A percentile compares a stretch with the other conserved stretches of the same genome.
Evolutionary conservation across 2,113 vertebrate species (phyloP).

Genomic region (Strigops habroptila): DNA sequence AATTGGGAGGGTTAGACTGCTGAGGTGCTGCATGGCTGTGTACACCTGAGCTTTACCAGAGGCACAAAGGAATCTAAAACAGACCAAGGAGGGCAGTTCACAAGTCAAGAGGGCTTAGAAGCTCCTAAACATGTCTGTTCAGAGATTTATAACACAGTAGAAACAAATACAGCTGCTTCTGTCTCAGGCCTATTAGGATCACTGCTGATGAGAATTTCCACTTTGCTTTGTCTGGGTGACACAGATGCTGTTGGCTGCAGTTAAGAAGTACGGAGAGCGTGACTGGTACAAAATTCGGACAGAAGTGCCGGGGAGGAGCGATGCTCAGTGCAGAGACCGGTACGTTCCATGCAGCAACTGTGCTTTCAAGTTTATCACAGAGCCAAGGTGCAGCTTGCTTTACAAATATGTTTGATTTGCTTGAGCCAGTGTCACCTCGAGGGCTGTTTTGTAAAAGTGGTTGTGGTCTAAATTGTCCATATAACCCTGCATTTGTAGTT

Average conservation of each 20-base stretch:
- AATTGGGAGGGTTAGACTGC: neutral
- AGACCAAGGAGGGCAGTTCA: accelerated
- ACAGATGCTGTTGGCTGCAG: conserved; percentile 84
- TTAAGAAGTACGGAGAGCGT: conserved; percentile 77
- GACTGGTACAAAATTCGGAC: conserved; percentile 88
- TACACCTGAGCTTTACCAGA: neutral
- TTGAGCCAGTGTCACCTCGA: too few relatives aligned
- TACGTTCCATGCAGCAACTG: neutral
- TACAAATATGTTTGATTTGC: neutral
- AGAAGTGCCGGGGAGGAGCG: conserved; percentile 88
- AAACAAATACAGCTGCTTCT: neutral
- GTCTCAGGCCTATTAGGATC: neutral
- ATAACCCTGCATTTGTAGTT: neutral
- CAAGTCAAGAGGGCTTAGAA: neutral
- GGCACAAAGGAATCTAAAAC: neutral
- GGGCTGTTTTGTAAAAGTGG: neutral
- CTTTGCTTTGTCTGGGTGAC: neutral
- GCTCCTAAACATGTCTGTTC: neutral
- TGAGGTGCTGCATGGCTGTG: neutral
- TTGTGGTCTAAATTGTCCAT: neutral
- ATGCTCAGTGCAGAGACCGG: conserved; percentile 88
- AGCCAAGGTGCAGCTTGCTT: neutral
- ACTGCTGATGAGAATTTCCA: neutral
- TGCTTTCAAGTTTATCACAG: too few relatives aligned
- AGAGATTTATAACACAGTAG: neutral